phyloP scores from a whole-genome alignment of 2,113 vertebrate genomes.

The Mustelus asterias region DNA sequence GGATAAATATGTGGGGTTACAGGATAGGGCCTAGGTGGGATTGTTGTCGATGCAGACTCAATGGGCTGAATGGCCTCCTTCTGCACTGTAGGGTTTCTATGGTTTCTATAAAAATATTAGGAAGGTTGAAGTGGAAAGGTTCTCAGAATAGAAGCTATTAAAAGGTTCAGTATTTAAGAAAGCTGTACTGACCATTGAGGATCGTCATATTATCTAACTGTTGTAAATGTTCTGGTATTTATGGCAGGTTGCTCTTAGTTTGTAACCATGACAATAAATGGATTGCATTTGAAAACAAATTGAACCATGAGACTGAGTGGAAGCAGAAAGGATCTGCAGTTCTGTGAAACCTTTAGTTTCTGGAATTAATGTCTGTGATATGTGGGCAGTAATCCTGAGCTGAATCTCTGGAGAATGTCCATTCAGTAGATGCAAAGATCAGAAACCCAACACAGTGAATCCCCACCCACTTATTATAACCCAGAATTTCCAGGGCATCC shows the following conservation, averaged over 20 bases:
- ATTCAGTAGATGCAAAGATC: not conserved
- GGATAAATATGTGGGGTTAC: no score
- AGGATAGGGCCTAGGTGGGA: no score
- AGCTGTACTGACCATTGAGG: not conserved
- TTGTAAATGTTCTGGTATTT: conserved; percentile 12
- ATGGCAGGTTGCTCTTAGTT: conserved; percentile 4
- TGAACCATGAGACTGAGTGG: not conserved
- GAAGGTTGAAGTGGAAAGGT: not conserved
- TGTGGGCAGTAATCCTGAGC: not conserved
- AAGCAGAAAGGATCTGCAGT: not conserved
- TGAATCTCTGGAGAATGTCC: not conserved
- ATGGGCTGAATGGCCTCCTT: no score
- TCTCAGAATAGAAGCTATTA: not conserved
- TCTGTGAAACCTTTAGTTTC: not conserved
- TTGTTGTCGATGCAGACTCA: no score
- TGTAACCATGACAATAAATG: conserved; percentile 19
- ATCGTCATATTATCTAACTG: not conserved
- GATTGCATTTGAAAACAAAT: not conserved
- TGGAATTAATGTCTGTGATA: not conserved
- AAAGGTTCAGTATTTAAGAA: not conserved
- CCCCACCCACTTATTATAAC: not conserved
- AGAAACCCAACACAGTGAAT: not conserved
- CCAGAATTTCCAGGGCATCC: not conserved
- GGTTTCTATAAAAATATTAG: not conserved
- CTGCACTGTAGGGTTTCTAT: no score